These are phyloP conservation scores for Allochrocebus solatus DNA, from an alignment of 2,797 vertebrate genomes.

Conservation along the genomic window DNA sequence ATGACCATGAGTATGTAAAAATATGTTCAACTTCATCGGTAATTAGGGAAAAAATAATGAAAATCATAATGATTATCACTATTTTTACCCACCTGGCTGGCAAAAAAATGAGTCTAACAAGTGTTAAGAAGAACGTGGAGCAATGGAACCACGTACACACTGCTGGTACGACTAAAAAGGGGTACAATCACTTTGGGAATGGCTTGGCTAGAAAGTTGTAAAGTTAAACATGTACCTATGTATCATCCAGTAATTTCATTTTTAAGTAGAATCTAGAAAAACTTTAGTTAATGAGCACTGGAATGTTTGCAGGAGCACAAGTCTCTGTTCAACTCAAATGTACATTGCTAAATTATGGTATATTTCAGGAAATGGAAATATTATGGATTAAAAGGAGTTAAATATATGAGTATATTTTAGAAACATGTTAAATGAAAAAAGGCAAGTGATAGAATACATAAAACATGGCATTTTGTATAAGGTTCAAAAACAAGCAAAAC, in stretches of 20 bases:
- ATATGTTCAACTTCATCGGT: background rate
- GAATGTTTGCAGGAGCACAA: background rate
- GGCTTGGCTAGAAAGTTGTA: background rate
- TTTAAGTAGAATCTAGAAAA: background rate
- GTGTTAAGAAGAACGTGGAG: background rate
- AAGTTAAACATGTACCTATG: background rate
- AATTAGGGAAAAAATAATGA: background rate
- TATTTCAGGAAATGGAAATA: background rate
- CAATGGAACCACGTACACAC: background rate
- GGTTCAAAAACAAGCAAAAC: background rate
- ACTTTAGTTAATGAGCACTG: background rate
- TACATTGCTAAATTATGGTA: background rate
- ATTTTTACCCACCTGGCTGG: background rate
- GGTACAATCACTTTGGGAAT: background rate
- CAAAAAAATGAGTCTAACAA: background rate
- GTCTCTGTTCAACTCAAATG: background rate
- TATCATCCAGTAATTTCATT: background rate
- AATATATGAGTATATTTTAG: background rate
- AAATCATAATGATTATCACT: background rate
- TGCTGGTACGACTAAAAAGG: background rate
- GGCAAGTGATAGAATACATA: background rate
- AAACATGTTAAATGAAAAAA: conserved; percentile 23
- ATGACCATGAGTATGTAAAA: background rate
- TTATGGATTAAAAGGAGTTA: background rate
- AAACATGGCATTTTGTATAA: background rate